Base-by-base conservation (phyloP, 2,113 vertebrate genomes). In the Neogale vison region DNA sequence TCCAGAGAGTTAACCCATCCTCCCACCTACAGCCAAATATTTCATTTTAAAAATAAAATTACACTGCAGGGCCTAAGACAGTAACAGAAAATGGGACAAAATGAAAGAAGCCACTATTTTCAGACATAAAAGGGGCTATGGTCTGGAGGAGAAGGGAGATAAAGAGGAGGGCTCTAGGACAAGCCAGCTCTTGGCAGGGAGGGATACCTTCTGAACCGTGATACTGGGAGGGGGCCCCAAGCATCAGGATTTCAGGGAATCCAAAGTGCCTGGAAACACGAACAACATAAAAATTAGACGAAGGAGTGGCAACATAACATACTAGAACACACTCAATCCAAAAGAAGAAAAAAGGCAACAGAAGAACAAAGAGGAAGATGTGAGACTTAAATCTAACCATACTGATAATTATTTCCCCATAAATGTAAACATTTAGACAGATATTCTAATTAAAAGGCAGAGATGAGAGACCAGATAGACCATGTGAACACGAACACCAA, bases 41-140 rank as follows among this genome's bases (percentile, higher is more conserved):
- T 77, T 90, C 45, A 34, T 76, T 52, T 82, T 17, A 45, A 87
- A 90, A 59, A 47, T 50, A 81, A 87, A 72, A 47, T 14, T n/a
- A 50, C 24, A 45, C 31, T 52, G 71, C 7, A 84, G 69, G n/a
- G 26, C 15, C n/a, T 20, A 39, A 89, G 23, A 59, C 34, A 34
- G 7, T 21, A 88, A 24, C 23, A 50, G 80, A 67, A 93, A 59
- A 74, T 0, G 18, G 15, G 13, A 82, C 65, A 80, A 52, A 50
- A n/a, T 52, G 24, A 24, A 31, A 1, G 17, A 17, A 69, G 47
- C 15, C 42, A 55, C 10, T 45, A 45, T 77, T 52, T 76, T 6
- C 26, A 88, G 29, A 50, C 17, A 20, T 8, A 4, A 67, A 55
- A 36, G 31, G 55, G 36, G 17, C 42, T 42, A 2, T 0, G 0